Evolutionary conservation across 2,888 invertebrate species (phyloP).

Genomic region (Agonopterix arenella): DNA sequence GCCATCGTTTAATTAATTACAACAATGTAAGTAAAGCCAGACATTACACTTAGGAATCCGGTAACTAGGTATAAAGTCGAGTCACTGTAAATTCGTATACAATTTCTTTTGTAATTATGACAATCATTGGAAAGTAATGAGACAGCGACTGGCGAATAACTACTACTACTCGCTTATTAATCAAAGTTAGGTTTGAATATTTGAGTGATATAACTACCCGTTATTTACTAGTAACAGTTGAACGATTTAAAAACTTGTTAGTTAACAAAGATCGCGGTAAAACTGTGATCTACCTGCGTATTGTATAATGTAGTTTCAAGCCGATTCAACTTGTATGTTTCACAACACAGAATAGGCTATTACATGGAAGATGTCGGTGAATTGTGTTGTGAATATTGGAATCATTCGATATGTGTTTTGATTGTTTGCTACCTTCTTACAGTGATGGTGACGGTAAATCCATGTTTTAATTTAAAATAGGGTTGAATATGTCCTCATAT

Average conservation of each 20-base stretch:
- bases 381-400: constrained; percentile 3
- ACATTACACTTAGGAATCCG: too few species aligned
- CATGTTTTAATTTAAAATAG: too few species aligned
- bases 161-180: too few species aligned
- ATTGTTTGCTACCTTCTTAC: constrained; percentile 21
- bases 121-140: too few species aligned
- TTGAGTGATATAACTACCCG: constrained; percentile 9
- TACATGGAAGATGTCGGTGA: constrained; percentile 18
- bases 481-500: too few species aligned
- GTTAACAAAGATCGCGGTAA: constrained; percentile 15
- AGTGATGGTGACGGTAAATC: constrained; percentile 2
- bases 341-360: constrained; percentile 12
- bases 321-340: constrained; percentile 14
- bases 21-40: too few species aligned
- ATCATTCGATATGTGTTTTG: constrained; percentile 25
- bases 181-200: constrained; percentile 1
- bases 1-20: too few species aligned
- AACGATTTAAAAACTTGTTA: constrained; percentile 12
- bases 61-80: too few species aligned
- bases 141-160: too few species aligned
- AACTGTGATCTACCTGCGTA: constrained; percentile 14
- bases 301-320: constrained; percentile 31
- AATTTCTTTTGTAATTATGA: too few species aligned
- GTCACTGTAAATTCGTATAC: too few species aligned
- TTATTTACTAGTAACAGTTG: constrained; percentile 13